These are phyloP conservation scores for Rotaria magnacalcarata DNA, from an alignment of 2,888 invertebrate species.

Conservation along the genomic window DNA sequence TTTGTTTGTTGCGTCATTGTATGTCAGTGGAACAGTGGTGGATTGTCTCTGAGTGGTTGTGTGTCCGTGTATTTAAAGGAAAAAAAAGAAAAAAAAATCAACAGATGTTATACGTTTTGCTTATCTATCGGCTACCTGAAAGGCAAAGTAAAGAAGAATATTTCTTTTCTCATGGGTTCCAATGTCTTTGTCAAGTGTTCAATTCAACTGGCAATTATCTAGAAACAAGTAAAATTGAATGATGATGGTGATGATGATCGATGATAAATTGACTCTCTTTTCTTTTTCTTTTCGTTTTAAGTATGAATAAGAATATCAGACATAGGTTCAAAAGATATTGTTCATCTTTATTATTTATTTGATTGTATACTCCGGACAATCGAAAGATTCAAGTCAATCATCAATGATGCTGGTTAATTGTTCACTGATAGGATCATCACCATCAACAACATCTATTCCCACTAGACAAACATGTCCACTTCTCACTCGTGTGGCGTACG, in stretches of 20 bases:
- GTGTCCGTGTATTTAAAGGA: background rate
- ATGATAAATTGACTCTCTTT: background rate
- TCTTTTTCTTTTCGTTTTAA: background rate
- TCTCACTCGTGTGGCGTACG: background rate
- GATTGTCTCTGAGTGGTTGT: background rate
- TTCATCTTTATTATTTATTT: background rate
- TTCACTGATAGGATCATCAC: constrained; percentile 4
- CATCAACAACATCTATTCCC: constrained; percentile 17
- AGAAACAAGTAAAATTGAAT: background rate
- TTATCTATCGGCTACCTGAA: constrained; percentile 21
- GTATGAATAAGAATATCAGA: background rate
- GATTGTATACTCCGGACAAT: background rate
- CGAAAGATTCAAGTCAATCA: background rate
- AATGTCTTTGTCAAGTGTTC: constrained; percentile 2
- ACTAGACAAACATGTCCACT: constrained; percentile 10
- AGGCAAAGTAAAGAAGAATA: background rate
- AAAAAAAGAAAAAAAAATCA: background rate
- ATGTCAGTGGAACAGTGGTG: constrained; percentile 20
- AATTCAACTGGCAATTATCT: constrained; percentile 12
- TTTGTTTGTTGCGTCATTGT: constrained; percentile 1
- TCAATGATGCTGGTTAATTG: constrained; percentile 10
- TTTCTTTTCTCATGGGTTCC: background rate
- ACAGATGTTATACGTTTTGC: background rate
- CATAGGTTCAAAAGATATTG: background rate
- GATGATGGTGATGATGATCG: background rate